Base-by-base conservation (phyloP, 1,140 invertebrate species). In the Cydia amplana region DNA sequence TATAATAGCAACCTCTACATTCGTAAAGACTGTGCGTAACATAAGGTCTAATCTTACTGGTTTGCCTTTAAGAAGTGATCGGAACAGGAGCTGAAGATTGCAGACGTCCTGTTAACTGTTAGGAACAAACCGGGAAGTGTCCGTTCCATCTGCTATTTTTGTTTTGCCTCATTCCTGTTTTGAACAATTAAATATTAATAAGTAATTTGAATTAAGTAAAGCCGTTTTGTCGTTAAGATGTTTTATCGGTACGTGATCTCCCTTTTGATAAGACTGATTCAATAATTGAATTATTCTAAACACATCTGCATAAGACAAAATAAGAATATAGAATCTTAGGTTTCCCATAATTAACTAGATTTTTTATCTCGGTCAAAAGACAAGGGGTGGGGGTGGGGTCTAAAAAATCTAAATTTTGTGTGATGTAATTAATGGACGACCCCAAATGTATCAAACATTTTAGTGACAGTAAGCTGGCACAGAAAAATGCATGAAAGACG, bases 21-120 rank as follows among this genome's bases (percentile, higher is more conserved):
- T 0, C 55, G 9, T 20, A 2, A 60, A 20, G 2, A 10, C 1
- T 20, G 9, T 60, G 18, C 9, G 55, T n/a, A n/a, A 23, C 6
- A 23, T 10, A 7, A 60, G 55, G 20, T 23, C 55, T 60, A 0
- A n/a, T 9, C 7, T 12, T 23, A 60, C 20, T 60, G 55, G 18
- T 60, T 60, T 60, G 1, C 0, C 49, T 51, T 51, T 4, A 4
- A n/a, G 0, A 60, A 23, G 18, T 23, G 20, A 55, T 60, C 2
- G 20, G 20, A 60, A 18, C 18, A 12, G 18, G 6, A 10, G 1
- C 55, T 70, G 65, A n/a, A 70, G 23, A 70, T 70, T 16, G 65
- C 32, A 70, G 65, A 23, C 55, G 65, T 40, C 28, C 32, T 40
- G 65, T 70, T 18, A 70, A 70, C 65, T 40, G 32, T 70, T 70